Conservation (phyloP, 2,888 invertebrate species). For the Limenitis camilla region DNA sequence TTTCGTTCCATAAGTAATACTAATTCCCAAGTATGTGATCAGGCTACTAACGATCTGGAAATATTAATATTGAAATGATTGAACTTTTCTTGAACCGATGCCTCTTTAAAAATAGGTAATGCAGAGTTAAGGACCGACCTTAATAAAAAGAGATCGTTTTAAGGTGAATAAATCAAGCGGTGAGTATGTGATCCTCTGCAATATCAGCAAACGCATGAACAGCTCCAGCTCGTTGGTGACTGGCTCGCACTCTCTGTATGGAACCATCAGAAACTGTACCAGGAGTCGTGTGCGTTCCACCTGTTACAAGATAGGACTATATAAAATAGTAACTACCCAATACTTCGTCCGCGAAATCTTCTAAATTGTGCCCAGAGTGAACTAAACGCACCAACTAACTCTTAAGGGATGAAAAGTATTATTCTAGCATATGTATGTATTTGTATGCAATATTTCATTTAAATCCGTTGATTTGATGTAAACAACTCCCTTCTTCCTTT, state of each 20-base stretch:
- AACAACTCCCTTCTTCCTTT: no score
- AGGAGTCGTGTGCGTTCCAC: neutral
- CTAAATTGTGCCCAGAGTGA: no score
- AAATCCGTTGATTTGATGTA: no score
- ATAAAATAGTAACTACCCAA: no score
- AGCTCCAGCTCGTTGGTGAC: conserved; percentile 9
- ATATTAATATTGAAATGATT: neutral
- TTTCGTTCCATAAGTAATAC: conserved; percentile 1
- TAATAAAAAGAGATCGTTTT: neutral
- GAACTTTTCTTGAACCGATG: no score
- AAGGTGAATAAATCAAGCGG: conserved; percentile 10
- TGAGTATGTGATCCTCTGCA: conserved; percentile 1
- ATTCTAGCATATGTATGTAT: no score
- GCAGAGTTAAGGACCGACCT: neutral
- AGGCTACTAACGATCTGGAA: conserved; percentile 1
- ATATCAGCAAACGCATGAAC: conserved; percentile 2
- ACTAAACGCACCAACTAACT: no score
- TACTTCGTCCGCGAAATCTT: no score
- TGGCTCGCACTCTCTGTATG: neutral
- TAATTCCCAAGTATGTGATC: conserved; percentile 3
- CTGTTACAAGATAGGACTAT: neutral
- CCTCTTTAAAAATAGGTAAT: neutral
- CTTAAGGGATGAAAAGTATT: no score
- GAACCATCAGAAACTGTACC: neutral
- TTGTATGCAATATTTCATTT: no score